These are phyloP conservation scores for Motacilla tschutschensis DNA, from an alignment of 2,113 vertebrate genomes.

Conservation along the genomic window DNA sequence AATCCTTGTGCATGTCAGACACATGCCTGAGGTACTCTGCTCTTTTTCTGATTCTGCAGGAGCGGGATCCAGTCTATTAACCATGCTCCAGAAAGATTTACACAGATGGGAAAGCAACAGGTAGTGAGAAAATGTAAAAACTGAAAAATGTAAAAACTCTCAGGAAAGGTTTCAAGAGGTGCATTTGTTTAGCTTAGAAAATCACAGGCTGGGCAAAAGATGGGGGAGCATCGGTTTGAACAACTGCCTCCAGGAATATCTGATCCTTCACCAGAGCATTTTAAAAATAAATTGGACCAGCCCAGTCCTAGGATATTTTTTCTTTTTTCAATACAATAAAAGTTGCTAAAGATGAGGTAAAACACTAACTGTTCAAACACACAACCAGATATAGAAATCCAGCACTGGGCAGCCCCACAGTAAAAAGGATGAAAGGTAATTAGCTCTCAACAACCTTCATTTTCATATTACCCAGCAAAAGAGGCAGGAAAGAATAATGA, in stretches of 20 bases:
- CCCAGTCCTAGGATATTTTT: neutral
- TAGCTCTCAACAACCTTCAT: neutral
- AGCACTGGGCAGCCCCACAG: neutral
- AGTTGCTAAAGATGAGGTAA: neutral
- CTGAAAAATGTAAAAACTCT: neutral
- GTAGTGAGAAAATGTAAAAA: neutral
- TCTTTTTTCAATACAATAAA: neutral
- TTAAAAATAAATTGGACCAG: neutral
- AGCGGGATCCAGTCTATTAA: neutral
- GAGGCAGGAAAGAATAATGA: neutral
- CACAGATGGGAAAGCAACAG: neutral
- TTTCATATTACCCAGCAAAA: neutral
- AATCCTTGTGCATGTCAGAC: neutral
- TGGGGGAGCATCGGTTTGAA: neutral
- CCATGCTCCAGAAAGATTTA: neutral
- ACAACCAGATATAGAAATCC: neutral
- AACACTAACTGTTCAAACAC: neutral
- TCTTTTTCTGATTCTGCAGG: neutral
- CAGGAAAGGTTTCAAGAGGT: neutral
- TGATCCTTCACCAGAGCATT: neutral
- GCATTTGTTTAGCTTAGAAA: neutral
- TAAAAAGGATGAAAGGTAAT: neutral
- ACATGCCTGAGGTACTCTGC: neutral
- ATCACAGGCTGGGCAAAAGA: neutral
- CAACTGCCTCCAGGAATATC: neutral